These are phyloP conservation scores for Parapsyche elsis DNA, from an alignment of 1,140 invertebrate genomes.

Conservation along the genomic window DNA sequence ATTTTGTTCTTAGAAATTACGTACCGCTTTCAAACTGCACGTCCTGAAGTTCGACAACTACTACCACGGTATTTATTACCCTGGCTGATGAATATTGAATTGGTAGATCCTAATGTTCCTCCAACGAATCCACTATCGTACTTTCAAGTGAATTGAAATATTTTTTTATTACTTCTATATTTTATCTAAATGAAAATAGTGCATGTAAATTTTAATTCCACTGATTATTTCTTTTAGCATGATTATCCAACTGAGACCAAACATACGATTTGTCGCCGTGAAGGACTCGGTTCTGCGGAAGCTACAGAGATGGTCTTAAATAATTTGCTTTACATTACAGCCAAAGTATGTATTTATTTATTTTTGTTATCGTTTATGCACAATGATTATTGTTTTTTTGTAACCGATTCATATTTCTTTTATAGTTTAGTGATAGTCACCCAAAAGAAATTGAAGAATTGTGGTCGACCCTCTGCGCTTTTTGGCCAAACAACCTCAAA, in stretches of 20 bases:
- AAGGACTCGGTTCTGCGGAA: slow-evolving; percentile 97
- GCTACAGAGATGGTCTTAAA: slow-evolving; percentile 99
- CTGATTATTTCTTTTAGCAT: slow-evolving; percentile 67
- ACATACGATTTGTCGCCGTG: slow-evolving; percentile 73
- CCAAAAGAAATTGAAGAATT: slow-evolving; percentile 94
- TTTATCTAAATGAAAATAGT: too few species aligned
- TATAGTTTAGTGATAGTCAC: slow-evolving; percentile 93
- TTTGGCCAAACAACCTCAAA: slow-evolving; percentile 97
- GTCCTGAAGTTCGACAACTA: slow-evolving; percentile 88
- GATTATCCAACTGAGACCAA: slow-evolving; percentile 78
- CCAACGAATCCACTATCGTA: slow-evolving; percentile 84
- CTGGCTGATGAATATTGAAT: slow-evolving; percentile 98
- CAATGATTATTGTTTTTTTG: background rate
- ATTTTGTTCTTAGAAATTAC: slow-evolving; percentile 84
- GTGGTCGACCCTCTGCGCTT: slow-evolving; percentile 94
- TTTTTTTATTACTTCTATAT: slow-evolving; percentile 54
- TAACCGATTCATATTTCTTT: too few species aligned
- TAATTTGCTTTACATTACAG: slow-evolving; percentile 98
- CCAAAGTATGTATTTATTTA: slow-evolving; percentile 76
- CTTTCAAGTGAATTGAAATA: slow-evolving; percentile 73
- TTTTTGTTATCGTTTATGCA: background rate
- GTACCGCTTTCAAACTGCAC: slow-evolving; percentile 94
- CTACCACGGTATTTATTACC: slow-evolving; percentile 93
- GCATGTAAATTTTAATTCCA: background rate
- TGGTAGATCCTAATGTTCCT: slow-evolving; percentile 95